Evolutionary conservation across 2,113 vertebrate species (phyloP).

Genomic region (Scopus umbretta): DNA sequence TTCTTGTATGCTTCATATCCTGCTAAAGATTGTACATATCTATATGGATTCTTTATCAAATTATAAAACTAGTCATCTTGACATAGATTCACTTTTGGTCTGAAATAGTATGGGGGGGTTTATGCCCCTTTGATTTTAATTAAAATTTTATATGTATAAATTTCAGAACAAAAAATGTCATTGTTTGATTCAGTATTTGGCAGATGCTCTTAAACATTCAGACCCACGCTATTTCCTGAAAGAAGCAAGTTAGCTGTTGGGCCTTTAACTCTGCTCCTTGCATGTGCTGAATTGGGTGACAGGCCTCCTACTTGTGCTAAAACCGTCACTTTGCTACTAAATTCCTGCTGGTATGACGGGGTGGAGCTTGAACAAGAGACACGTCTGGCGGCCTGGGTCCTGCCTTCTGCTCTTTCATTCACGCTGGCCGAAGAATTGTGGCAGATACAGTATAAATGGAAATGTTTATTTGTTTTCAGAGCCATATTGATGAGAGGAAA

Average conservation of each 20-base stretch:
- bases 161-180: not conserved
- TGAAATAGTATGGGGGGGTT: not conserved
- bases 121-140: not conserved
- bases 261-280: not conserved
- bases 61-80: not conserved
- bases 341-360: not conserved
- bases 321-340: slow-evolving; percentile 34
- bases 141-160: not conserved
- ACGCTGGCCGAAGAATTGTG: slow-evolving; percentile 2
- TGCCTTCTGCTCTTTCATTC: not conserved
- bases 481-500: not conserved
- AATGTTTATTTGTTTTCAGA: slow-evolving; percentile 31
- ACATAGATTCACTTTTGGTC: not conserved
- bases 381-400: not conserved
- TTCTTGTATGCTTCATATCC: not conserved
- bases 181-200: not conserved
- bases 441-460: not conserved
- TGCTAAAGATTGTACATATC: not conserved
- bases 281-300: not conserved
- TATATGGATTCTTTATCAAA: not conserved
- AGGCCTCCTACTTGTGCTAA: slow-evolving; percentile 33
- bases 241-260: not conserved
- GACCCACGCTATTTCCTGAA: not conserved
- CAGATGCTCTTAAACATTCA: not conserved
- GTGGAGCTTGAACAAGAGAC: not conserved